phyloP scores from a whole-genome alignment of 2,797 vertebrate genomes.

The Lepus townsendii region DNA sequence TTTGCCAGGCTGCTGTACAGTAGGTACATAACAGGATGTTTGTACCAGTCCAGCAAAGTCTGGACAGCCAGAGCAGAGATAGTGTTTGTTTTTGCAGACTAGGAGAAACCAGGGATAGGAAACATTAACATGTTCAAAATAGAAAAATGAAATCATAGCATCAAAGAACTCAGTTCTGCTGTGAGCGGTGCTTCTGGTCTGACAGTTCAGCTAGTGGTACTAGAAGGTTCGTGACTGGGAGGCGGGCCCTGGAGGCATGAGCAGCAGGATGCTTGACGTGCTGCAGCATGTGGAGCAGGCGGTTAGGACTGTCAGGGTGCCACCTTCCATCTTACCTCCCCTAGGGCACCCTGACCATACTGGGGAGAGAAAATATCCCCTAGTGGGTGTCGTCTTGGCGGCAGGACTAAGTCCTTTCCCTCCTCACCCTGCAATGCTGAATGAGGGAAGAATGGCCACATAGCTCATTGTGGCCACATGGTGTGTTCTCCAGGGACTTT shows the following conservation, averaged over 20 bases:
- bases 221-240: background rate
- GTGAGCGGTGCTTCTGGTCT: background rate
- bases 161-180: background rate
- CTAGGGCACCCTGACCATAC: background rate
- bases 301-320: background rate
- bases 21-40: background rate
- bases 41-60: background rate
- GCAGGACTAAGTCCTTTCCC: background rate
- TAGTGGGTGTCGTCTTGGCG: background rate
- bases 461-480: background rate
- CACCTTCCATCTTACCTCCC: background rate
- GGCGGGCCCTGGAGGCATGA: background rate
- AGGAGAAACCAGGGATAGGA: conserved; percentile 10
- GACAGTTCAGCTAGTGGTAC: background rate
- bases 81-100: background rate
- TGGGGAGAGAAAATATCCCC: background rate
- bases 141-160: background rate
- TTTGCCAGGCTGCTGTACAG: background rate
- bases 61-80: background rate
- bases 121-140: background rate
- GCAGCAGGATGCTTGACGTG: background rate
- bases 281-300: rapidly evolving
- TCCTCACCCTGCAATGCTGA: background rate
- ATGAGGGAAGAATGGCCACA: background rate
- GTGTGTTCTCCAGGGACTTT: background rate